These are phyloP conservation scores for Chymomyza procnemis DNA, from an alignment of 2,888 invertebrate genomes.

Conservation along the genomic window DNA sequence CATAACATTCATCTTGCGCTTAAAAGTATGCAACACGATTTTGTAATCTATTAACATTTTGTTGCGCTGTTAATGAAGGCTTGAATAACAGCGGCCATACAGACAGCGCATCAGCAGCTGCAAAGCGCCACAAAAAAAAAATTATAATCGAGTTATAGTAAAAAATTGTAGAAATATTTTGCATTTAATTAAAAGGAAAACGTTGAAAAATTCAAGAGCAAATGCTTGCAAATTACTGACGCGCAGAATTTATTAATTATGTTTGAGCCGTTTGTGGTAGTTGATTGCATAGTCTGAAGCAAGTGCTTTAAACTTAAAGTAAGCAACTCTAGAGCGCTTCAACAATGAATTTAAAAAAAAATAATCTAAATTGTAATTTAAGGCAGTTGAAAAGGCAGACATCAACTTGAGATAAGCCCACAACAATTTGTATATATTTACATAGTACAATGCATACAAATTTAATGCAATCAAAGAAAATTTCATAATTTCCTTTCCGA, in stretches of 20 bases:
- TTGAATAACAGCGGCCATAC: background rate
- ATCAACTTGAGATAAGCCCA: too few relatives aligned
- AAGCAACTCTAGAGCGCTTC: too few relatives aligned
- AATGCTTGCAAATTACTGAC: slow-evolving; percentile 55
- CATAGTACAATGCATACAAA: too few relatives aligned
- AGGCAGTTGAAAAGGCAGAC: too few relatives aligned
- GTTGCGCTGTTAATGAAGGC: slow-evolving; percentile 38
- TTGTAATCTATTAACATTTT: slow-evolving; percentile 66
- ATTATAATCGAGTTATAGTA: too few relatives aligned
- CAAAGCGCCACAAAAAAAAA: slow-evolving; percentile 5
- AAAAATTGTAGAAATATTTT: slow-evolving; percentile 34
- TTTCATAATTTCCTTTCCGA: too few relatives aligned
- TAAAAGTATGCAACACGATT: slow-evolving; percentile 15
- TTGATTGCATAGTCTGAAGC: background rate
- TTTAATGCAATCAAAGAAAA: too few relatives aligned
- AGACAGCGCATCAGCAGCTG: background rate
- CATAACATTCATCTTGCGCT: slow-evolving; percentile 11
- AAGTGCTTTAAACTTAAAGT: too few relatives aligned
- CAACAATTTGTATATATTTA: too few relatives aligned
- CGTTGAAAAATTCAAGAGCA: slow-evolving; percentile 43
- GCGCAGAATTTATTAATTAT: slow-evolving; percentile 54
- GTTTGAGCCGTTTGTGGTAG: slow-evolving; percentile 31
- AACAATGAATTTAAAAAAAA: too few relatives aligned
- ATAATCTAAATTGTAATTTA: too few relatives aligned
- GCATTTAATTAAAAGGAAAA: slow-evolving; percentile 36